Conservation (phyloP, 2,888 invertebrate species). For the Plebejus argus region DNA sequence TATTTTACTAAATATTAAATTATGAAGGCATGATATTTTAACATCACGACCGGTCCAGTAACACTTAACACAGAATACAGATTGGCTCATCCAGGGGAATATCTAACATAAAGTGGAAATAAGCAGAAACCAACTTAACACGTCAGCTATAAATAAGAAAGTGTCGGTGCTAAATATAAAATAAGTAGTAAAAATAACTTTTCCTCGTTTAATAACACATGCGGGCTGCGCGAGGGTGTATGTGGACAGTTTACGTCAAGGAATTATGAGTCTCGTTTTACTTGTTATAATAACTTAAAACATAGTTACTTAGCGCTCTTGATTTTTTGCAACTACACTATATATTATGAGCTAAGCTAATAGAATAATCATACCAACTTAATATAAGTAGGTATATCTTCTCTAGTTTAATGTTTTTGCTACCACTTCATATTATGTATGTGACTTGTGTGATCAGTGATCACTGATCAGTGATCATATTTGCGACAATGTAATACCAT, state of each 20-base stretch:
- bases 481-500: constrained; percentile 27
- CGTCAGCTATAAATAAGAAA: constrained; percentile 1
- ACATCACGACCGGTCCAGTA: no score
- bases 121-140: not conserved
- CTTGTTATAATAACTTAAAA: not conserved
- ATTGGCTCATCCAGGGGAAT: no score
- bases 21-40: no score
- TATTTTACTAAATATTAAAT: no score
- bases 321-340: no score
- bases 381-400: no score
- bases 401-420: no score
- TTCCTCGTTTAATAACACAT: not conserved
- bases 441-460: no score
- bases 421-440: no score
- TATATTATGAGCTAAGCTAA: no score
- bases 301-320: not conserved
- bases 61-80: no score
- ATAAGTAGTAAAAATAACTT: constrained; percentile 2
- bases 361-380: no score
- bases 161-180: not conserved
- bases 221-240: not conserved
- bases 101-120: not conserved
- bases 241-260: not conserved
- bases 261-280: not conserved
- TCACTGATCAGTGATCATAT: not conserved